Evolutionary conservation across 2,888 invertebrate genomes (phyloP), one percentile per base, ranked within the genome.

Genomic region (Sialis lutaria): DNA sequence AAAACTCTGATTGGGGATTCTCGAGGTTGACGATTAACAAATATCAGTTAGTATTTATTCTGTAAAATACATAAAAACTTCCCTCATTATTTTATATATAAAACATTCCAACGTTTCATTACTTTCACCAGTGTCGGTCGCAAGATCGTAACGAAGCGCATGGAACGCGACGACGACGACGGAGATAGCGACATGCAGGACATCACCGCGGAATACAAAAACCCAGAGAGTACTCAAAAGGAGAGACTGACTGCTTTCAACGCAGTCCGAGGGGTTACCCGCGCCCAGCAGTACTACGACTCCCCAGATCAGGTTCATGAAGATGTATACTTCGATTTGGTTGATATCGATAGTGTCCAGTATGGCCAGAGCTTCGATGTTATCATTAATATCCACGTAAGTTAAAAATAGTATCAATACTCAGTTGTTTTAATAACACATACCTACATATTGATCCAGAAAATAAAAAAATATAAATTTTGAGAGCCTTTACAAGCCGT

Each of bases 301-400:
- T 70, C 72, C 52, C 74, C 74, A 7, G 68, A 70, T 46, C 70
- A 73, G 55, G 72, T 69, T 49, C 66, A 64, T 49, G 75, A 77
- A 56, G 80, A 81, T 55, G 77, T 81, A 5, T 67, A 61, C 55
- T 79, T 79, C 55, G 77, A 78, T 54, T 66, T 81, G 46, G 70
- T 76, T 57, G 79, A 80, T 50, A 75, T 80, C 53, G 80, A 79
- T 49, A 63, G 70, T 30, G 71, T 81, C 32, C 73, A 73, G 7
- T 74, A 77, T 51, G 82, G 82, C 1, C 73, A 79, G 55, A 73
- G 73, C 34, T 79, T 81, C 57, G 74, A 74, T 55, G 75, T 80
- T 48, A 73, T 73, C 32, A 75, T 81, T 59, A 74, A 75, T 55
- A 74, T 79, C 53, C 71, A 75, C 67, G 74, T 75, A 54, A 53